Conservation (phyloP, 2,888 invertebrate species). For the Tiliacea aurago region DNA sequence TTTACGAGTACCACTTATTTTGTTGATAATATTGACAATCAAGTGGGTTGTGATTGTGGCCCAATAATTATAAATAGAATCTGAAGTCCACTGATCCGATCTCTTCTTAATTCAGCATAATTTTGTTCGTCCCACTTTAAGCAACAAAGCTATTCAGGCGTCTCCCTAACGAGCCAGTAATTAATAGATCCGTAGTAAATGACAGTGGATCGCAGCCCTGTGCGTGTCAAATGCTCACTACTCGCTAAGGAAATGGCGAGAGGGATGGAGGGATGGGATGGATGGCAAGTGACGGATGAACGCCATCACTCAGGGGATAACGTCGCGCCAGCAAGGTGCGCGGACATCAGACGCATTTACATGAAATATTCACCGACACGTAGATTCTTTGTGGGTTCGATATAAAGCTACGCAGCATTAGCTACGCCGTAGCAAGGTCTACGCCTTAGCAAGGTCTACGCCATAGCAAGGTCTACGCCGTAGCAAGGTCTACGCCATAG, state of each 20-base stretch:
- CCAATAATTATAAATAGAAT: constrained; percentile 1
- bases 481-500: constrained; percentile 37
- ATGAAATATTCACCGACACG: constrained; percentile 33
- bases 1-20: neutral
- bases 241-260: constrained; percentile 21
- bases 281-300: constrained; percentile 43
- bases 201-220: constrained; percentile 16
- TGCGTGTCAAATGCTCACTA: constrained; percentile 44
- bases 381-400: constrained; percentile 8
- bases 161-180: constrained; percentile 22
- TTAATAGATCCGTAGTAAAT: constrained; percentile 24
- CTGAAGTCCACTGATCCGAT: neutral
- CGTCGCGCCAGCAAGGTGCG: constrained; percentile 44
- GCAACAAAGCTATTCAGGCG: constrained; percentile 3
- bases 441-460: constrained; percentile 39
- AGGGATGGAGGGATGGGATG: constrained; percentile 6
- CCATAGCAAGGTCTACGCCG: constrained; percentile 33
- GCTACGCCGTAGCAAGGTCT: constrained; percentile 27
- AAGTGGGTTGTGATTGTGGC: too few species aligned
- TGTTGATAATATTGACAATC: neutral
- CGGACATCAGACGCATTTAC: constrained; percentile 32
- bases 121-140: neutral
- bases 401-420: neutral
- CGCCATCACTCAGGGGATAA: constrained; percentile 53
- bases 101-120: constrained; percentile 8